Conservation (phyloP, 2,797 vertebrate species). For the Intellagama lesueurii region DNA sequence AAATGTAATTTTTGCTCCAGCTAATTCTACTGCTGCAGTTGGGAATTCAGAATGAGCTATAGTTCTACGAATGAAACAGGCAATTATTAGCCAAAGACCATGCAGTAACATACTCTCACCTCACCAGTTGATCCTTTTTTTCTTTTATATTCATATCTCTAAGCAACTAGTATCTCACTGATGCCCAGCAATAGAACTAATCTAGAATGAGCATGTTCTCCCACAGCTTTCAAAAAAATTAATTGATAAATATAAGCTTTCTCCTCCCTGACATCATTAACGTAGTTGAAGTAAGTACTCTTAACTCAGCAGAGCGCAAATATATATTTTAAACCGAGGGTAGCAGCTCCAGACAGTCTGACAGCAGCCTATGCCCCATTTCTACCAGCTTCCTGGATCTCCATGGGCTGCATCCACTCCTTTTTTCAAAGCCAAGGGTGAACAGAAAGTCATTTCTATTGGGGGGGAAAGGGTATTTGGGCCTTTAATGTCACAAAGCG, state of each 20-base stretch:
- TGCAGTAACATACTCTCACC: background rate
- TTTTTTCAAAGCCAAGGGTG: background rate
- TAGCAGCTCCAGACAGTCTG: too few relatives aligned
- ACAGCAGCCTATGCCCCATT: too few relatives aligned
- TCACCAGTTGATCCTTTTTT: background rate
- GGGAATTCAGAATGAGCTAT: background rate
- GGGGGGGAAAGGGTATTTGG: too few relatives aligned
- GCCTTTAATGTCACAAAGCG: too few relatives aligned
- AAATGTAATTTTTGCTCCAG: background rate
- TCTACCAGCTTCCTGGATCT: too few relatives aligned
- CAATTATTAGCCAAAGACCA: background rate
- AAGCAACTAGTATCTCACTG: background rate
- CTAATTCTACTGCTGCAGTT: background rate
- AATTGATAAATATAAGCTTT: too few relatives aligned
- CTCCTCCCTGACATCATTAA: background rate
- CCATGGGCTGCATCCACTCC: background rate
- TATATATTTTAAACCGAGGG: background rate
- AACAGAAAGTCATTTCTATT: too few relatives aligned
- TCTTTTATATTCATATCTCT: background rate
- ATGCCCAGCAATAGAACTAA: background rate
- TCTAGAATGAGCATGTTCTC: background rate
- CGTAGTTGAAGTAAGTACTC: background rate
- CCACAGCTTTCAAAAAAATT: background rate
- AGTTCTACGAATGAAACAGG: background rate
- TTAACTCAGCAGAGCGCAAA: background rate